Evolutionary conservation across 2,113 vertebrate species (phyloP).

Genomic region (Brevimyrus niger): DNA sequence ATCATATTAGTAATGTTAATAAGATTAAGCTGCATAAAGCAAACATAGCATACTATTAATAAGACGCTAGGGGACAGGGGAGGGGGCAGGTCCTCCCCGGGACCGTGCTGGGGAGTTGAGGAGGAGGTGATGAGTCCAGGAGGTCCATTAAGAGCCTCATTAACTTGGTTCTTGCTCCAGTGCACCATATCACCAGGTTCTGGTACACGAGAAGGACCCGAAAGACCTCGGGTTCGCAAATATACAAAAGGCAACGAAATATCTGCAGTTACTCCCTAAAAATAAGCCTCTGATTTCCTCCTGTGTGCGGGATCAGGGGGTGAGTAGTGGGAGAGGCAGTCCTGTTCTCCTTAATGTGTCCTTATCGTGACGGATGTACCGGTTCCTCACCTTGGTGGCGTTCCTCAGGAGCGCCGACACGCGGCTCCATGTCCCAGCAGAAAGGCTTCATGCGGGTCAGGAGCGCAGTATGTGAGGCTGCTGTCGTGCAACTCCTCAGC

Average conservation of each 20-base stretch:
- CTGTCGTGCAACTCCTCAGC: constrained; percentile 36
- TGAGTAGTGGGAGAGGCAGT: not conserved
- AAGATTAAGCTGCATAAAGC: not conserved
- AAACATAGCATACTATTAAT: not conserved
- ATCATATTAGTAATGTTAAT: not conserved
- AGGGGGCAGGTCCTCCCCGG: not conserved
- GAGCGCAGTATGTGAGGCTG: constrained; percentile 33
- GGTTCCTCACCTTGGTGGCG: constrained; percentile 27
- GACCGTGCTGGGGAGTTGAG: not conserved
- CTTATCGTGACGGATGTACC: constrained; percentile 29
- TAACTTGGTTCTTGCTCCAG: not conserved
- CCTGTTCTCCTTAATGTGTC: not conserved
- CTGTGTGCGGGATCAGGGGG: not conserved
- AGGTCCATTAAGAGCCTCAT: not conserved
- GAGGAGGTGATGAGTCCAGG: not conserved
- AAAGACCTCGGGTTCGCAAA: not conserved
- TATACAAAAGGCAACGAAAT: not conserved
- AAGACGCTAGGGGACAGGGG: not conserved
- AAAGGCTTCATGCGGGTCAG: constrained; percentile 7
- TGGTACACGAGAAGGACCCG: not conserved
- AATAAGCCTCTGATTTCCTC: not conserved
- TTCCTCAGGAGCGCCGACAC: constrained; percentile 18
- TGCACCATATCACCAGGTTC: not conserved
- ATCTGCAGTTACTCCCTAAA: not conserved
- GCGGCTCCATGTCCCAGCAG: not conserved